Conservation (phyloP, 2,888 invertebrate species). For the Flexamia atlantica region DNA sequence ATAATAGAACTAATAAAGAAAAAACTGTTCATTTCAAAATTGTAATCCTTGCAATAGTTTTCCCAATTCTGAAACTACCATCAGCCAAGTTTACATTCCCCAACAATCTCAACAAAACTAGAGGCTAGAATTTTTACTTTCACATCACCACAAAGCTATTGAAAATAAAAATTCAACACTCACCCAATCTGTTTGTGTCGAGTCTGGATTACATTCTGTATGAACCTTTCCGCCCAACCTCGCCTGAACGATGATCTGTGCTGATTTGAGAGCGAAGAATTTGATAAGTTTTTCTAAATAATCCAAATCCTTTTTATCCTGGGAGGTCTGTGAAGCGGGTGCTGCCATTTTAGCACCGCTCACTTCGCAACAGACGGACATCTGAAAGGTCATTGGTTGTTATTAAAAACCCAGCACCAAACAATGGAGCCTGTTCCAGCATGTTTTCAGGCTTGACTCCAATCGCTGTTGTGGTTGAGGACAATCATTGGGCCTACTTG, state of each 20-base stretch:
- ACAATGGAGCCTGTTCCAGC: too few relatives aligned
- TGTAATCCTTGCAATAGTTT: too few relatives aligned
- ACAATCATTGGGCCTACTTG: too few relatives aligned
- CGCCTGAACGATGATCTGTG: constrained; percentile 95
- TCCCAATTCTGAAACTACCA: too few relatives aligned
- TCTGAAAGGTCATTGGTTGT: constrained; percentile 18
- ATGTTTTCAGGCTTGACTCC: neutral
- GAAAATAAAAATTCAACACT: constrained; percentile 72
- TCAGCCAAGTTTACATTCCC: too few relatives aligned
- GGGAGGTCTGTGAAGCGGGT: constrained; percentile 68
- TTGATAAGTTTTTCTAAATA: constrained; percentile 95
- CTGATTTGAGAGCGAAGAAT: constrained; percentile 91
- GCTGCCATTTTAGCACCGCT: constrained; percentile 61
- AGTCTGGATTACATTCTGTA: constrained; percentile 87
- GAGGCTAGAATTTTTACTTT: too few relatives aligned
- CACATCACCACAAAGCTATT: too few relatives aligned
- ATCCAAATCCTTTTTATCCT: constrained; percentile 89
- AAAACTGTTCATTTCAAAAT: too few relatives aligned
- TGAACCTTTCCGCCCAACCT: constrained; percentile 91
- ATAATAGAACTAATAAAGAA: too few relatives aligned
- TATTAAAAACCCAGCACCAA: neutral
- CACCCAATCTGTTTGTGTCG: constrained; percentile 91
- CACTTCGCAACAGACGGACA: constrained; percentile 54
- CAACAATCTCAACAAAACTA: too few relatives aligned
- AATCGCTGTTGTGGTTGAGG: neutral